These are phyloP conservation scores for Philopotamus ludificatus DNA, from an alignment of 1,140 invertebrate genomes.

Conservation along the genomic window DNA sequence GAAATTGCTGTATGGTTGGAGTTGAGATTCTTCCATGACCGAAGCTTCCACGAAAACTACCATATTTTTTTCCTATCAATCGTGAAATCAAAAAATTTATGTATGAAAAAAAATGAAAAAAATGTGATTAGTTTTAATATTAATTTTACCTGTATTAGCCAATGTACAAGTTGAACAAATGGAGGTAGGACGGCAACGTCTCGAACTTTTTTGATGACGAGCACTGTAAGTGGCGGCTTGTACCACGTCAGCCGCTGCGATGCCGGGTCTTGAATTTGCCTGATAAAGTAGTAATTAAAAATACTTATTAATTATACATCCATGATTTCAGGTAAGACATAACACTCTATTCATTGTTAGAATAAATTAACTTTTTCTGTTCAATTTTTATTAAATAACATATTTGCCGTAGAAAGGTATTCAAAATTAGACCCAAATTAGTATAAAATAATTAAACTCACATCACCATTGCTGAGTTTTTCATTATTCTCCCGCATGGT, in stretches of 20 bases:
- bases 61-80: conserved; percentile 85
- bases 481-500: conserved; percentile 94
- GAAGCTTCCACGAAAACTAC: conserved; percentile 90
- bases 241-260: conserved; percentile 95
- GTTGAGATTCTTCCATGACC: conserved; percentile 77
- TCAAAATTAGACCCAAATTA: no score
- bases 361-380: no score
- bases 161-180: conserved; percentile 91
- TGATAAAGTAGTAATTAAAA: conserved; percentile 50
- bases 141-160: conserved; percentile 79
- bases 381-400: no score
- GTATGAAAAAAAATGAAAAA: conserved; percentile 8
- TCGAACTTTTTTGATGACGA: conserved; percentile 94
- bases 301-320: no score
- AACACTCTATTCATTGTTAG: no score
- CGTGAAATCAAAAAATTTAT: conserved; percentile 13
- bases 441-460: conserved; percentile 75
- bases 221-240: conserved; percentile 89
- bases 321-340: no score
- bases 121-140: neutral
- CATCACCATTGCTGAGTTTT: conserved; percentile 94
- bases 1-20: conserved; percentile 73
- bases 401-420: no score
- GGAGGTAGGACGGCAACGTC: conserved; percentile 85
- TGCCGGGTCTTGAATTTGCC: conserved; percentile 96